Percentiles rank a stretch among this genome's conserved stretches.
These are phyloP conservation scores for Plutomurus gul DNA, from an alignment of 1,140 invertebrate genomes.

Conservation along the genomic window DNA sequence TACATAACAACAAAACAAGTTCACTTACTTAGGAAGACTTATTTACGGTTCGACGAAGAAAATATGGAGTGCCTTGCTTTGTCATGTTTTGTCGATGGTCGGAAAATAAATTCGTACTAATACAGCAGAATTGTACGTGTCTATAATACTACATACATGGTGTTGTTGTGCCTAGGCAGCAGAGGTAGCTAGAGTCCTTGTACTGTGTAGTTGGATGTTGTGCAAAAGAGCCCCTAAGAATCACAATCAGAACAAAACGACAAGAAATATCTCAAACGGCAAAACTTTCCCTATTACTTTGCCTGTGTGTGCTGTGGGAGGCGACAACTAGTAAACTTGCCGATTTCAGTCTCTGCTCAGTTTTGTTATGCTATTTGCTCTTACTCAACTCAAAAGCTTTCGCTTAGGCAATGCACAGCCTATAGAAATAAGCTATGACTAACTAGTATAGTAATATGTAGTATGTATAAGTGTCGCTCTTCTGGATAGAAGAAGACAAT, in stretches of 20 bases:
- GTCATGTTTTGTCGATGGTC: too few relatives aligned
- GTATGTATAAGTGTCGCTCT: too few relatives aligned
- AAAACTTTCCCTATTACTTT: constrained; percentile 17
- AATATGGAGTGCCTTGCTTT: too few relatives aligned
- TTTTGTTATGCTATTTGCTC: not conserved
- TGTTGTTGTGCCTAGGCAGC: too few relatives aligned
- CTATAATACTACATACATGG: too few relatives aligned
- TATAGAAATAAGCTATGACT: constrained; percentile 15
- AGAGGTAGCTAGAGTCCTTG: too few relatives aligned
- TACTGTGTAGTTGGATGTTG: too few relatives aligned
- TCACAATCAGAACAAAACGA: not conserved
- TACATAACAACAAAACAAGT: not conserved
- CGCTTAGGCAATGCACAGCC: not conserved
- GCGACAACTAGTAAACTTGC: not conserved
- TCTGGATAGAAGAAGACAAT: not conserved
- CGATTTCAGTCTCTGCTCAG: not conserved
- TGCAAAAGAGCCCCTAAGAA: not conserved
- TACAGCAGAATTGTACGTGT: too few relatives aligned
- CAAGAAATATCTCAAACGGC: not conserved
- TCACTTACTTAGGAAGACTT: not conserved
- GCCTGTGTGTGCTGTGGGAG: not conserved
- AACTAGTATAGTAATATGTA: too few relatives aligned
- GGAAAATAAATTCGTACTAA: too few relatives aligned
- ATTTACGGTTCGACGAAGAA: not conserved
- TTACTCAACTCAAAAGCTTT: not conserved